Percentiles rank a stretch among this genome's conserved stretches.
These are phyloP conservation scores for Lysandra coridon DNA, from an alignment of 2,888 invertebrate species.

Conservation along the genomic window DNA sequence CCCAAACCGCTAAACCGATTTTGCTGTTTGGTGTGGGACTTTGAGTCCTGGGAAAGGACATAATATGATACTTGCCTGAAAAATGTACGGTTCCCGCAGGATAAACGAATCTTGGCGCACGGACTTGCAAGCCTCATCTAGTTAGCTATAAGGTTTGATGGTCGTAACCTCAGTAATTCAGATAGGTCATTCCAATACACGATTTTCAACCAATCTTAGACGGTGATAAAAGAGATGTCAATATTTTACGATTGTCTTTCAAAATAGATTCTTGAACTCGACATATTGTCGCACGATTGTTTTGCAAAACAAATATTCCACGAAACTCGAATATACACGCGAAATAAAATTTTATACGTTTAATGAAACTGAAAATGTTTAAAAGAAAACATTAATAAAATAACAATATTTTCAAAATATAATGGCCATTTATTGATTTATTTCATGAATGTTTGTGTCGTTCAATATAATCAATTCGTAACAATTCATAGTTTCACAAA, in stretches of 20 bases:
- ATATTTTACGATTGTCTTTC: neutral
- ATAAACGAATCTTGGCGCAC: no score
- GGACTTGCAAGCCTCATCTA: no score
- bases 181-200: neutral
- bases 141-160: neutral
- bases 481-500: neutral
- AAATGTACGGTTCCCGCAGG: no score
- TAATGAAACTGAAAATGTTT: neutral
- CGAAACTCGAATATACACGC: neutral
- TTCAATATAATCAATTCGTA: no score
- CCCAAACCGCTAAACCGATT: no score
- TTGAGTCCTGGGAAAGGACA: no score
- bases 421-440: neutral
- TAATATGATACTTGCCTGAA: no score
- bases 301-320: no score
- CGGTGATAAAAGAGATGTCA: neutral
- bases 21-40: no score
- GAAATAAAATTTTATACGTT: constrained; percentile 3
- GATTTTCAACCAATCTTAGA: neutral
- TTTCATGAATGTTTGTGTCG: no score
- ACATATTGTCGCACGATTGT: neutral
- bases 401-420: neutral
- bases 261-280: neutral
- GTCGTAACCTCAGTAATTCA: neutral
- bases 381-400: neutral